phyloP scores from a whole-genome alignment of 2,888 invertebrate species.

The Pandemis heparana region DNA sequence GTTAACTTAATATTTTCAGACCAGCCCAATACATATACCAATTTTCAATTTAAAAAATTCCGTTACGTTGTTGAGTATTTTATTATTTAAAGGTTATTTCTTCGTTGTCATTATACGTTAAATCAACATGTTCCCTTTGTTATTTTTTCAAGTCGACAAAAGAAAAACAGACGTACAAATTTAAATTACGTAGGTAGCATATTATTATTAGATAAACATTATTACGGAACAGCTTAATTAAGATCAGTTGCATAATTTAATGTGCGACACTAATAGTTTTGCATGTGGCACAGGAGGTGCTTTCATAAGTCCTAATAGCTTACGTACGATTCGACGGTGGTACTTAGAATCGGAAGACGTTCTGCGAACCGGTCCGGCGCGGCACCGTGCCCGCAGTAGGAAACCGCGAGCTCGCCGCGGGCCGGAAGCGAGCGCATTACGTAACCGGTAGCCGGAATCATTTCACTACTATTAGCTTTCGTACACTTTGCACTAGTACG shows the following conservation, averaged over 20 bases:
- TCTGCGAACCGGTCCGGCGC: constrained; percentile 1
- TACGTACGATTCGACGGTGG: neutral
- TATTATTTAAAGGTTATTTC: no score
- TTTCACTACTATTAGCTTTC: constrained; percentile 44
- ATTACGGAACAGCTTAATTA: constrained; percentile 16
- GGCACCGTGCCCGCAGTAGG: constrained; percentile 17
- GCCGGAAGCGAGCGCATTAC: constrained; percentile 45
- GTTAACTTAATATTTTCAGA: no score
- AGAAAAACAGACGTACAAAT: neutral
- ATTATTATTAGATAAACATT: constrained; percentile 14
- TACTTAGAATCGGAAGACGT: constrained; percentile 3
- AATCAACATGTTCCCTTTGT: neutral
- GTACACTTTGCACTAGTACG: constrained; percentile 10
- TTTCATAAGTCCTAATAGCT: constrained; percentile 6
- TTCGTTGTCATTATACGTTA: no score
- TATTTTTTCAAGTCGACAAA: neutral
- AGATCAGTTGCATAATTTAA: constrained; percentile 21
- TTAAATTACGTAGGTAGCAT: constrained; percentile 15
- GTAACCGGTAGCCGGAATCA: constrained; percentile 43
- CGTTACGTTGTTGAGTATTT: no score
- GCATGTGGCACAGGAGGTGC: constrained; percentile 8
- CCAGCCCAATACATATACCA: no score
- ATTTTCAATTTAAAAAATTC: no score
- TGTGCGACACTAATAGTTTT: neutral
- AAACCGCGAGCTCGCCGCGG: constrained; percentile 21